phyloP scores from a whole-genome alignment of 2,888 invertebrate species.

The Mechanitis messenoides region DNA sequence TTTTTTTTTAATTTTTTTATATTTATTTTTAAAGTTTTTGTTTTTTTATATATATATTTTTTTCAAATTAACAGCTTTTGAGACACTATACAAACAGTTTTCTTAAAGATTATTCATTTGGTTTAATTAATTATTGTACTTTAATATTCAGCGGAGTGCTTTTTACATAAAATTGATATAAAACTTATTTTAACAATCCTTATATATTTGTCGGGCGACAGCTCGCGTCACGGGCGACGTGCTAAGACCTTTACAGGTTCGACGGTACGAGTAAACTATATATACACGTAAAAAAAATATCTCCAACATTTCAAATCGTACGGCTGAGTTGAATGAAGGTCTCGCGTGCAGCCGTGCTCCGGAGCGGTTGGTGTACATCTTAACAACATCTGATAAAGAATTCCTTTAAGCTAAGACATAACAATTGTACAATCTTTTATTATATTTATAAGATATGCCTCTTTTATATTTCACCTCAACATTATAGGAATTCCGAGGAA shows the following conservation, averaged over 20 bases:
- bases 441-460: constrained; percentile 37
- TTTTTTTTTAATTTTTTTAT: constrained; percentile 36
- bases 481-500: constrained; percentile 28
- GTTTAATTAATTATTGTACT: constrained; percentile 4
- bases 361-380: constrained; percentile 26
- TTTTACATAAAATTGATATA: constrained; percentile 68
- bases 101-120: constrained; percentile 58
- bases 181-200: constrained; percentile 57
- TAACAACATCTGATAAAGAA: constrained; percentile 25
- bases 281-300: too few species aligned
- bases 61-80: constrained; percentile 58
- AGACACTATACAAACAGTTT: constrained; percentile 67
- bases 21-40: constrained; percentile 39
- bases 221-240: constrained; percentile 36
- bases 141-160: constrained; percentile 56
- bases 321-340: too few species aligned
- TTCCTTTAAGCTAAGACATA: constrained; percentile 30
- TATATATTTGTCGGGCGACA: constrained; percentile 53
- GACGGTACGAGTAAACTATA: too few species aligned
- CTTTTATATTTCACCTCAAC: constrained; percentile 32
- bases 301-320: too few species aligned
- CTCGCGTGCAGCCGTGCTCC: background rate
- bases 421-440: constrained; percentile 34
- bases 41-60: constrained; percentile 45
- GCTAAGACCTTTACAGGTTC: background rate